Percentiles rank a stretch among this genome's conserved stretches.
phyloP scores from a whole-genome alignment of 2,888 invertebrate species.

The Venusia cambrica region DNA sequence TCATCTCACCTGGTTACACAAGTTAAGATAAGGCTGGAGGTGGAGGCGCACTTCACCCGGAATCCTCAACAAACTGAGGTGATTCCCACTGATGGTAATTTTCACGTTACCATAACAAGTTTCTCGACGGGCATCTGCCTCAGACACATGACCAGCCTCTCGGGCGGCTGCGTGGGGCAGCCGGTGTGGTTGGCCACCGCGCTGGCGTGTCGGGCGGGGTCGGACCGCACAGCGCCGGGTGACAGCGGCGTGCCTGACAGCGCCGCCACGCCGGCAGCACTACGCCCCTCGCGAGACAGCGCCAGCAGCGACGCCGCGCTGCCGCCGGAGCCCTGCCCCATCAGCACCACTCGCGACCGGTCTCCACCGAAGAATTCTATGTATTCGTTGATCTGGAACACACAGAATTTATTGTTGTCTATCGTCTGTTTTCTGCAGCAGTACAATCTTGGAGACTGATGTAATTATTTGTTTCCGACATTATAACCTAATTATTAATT shows the following conservation, averaged over 20 bases:
- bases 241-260: slow-evolving; percentile 89
- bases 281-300: slow-evolving; percentile 83
- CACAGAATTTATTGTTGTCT: slow-evolving; percentile 1
- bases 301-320: slow-evolving; percentile 86
- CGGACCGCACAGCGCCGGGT: slow-evolving; percentile 84
- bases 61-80: no score
- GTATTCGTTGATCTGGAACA: slow-evolving; percentile 79
- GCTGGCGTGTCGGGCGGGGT: slow-evolving; percentile 82
- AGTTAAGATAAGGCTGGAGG: no score
- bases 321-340: slow-evolving; percentile 90
- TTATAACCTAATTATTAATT: no score
- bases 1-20: no score
- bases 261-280: slow-evolving; percentile 84
- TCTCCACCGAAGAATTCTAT: slow-evolving; percentile 90
- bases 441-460: no score
- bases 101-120: slow-evolving; percentile 55
- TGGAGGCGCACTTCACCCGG: no score
- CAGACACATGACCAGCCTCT: slow-evolving; percentile 85
- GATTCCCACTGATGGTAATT: no score
- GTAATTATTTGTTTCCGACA: no score
- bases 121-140: slow-evolving; percentile 73
- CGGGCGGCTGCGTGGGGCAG: slow-evolving; percentile 81
- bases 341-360: slow-evolving; percentile 84
- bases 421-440: no score
- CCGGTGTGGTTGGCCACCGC: slow-evolving; percentile 83